Evolutionary conservation across 2,113 vertebrate species (phyloP), one percentile per base, ranked within the genome.

Genomic region (Pimephales promelas): DNA sequence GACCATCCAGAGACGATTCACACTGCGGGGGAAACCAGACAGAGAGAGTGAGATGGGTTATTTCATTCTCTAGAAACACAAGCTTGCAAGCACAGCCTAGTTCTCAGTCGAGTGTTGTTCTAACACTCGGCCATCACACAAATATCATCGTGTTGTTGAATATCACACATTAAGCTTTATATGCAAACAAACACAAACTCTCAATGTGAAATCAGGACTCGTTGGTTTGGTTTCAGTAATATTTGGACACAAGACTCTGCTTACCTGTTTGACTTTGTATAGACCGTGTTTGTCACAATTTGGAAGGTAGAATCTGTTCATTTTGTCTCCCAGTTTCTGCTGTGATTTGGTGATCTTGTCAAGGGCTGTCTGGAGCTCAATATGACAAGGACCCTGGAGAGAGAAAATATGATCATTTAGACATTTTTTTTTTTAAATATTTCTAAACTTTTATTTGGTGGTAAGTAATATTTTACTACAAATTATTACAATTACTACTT

Each of bases 201-300:
- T 28, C 72, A 31, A 13, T 45, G 57, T 31, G n/a, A 79, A 47
- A 40, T 36, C 20, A 22, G n/a, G 34, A 43, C 52, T 54, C 1
- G 31, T n/a, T 14, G 22, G 74, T 2, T 40, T 72, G 47, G 16
- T 59, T 45, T 70, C 64, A 54, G 26, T 24, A 8, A 70, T n/a
- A 71, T 47, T 54, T 40, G 66, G 49, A 79, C 56, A 45, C n/a
- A 79, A 6, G 20, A 18, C 54, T 81, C n/a, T 11, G 84, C 89
- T 0, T 81, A 99, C 98, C 97, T 99, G 97, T 86, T 95, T 99
- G 89, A 95, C 92, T 92, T 98, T 95, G 86, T 98, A 99, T 86
- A 96, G 94, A 5, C 97, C 98, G 57, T 94, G 93, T 88, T 93
- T 96, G 92, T 94, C 96, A 91, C 98, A 98, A 92, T 99, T 99